These are phyloP conservation scores for Spheniscus mendiculus DNA, from an alignment of 2,113 vertebrate species.

Conservation along the genomic window DNA sequence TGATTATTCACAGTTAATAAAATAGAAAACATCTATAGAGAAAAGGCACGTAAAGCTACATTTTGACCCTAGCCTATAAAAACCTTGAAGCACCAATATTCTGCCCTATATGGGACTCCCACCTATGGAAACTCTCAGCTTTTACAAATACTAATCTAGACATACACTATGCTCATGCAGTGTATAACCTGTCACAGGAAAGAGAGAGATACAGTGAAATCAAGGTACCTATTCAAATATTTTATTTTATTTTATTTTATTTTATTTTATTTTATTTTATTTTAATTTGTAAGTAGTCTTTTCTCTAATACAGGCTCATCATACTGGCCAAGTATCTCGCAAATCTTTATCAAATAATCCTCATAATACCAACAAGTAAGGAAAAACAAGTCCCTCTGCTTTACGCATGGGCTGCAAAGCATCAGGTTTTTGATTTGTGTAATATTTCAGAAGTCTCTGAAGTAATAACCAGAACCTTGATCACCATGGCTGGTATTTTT, in stretches of 20 bases:
- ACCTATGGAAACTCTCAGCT: not conserved
- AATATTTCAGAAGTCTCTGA: not conserved
- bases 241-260: not conserved
- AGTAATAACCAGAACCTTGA: not conserved
- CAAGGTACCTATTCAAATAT: not conserved
- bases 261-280: not conserved
- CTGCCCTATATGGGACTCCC: not conserved
- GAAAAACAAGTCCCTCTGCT: not conserved
- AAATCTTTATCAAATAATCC: not conserved
- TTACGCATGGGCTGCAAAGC: not conserved
- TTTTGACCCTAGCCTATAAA: not conserved
- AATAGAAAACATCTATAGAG: not conserved
- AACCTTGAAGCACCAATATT: not conserved
- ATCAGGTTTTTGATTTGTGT: not conserved
- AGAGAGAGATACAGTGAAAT: not conserved
- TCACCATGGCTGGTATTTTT: not conserved
- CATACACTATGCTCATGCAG: too few species aligned
- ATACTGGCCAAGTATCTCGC: not conserved
- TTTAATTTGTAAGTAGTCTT: not conserved
- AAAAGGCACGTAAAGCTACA: not conserved
- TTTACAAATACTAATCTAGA: not conserved
- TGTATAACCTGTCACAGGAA: not conserved
- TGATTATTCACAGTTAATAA: not conserved
- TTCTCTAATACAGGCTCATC: not conserved
- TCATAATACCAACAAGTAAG: not conserved